Conservation (phyloP, 2,113 vertebrate genomes). For the Neofelis nebulosa region DNA sequence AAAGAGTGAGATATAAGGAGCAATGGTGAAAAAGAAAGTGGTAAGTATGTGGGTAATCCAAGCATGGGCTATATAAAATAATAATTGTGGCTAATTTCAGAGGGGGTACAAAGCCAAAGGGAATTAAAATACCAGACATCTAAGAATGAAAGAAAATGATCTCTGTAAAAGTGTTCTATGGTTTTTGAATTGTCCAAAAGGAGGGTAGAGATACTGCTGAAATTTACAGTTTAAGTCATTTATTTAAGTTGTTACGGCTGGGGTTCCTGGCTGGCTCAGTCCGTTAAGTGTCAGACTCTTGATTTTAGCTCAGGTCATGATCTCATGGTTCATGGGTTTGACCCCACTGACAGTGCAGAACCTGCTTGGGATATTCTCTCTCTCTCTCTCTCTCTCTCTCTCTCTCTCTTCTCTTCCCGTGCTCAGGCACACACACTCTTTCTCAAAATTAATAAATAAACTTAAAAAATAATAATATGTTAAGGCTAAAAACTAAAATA, state of each 20-base stretch:
- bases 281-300: too few species aligned
- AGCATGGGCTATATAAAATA: not conserved
- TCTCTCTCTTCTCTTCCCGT: too few species aligned
- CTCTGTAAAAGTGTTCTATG: not conserved
- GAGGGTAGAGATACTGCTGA: not conserved
- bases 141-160: not conserved
- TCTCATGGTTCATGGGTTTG: too few species aligned
- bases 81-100: not conserved
- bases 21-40: not conserved
- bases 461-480: not conserved
- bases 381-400: too few species aligned
- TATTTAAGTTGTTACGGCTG: not conserved
- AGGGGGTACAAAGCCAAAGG: not conserved
- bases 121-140: not conserved
- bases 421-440: too few species aligned
- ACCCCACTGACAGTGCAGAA: too few species aligned
- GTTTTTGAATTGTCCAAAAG: not conserved
- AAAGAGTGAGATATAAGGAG: not conserved
- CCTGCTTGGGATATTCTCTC: too few species aligned
- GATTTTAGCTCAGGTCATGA: too few species aligned
- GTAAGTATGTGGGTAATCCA: not conserved
- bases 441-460: too few species aligned
- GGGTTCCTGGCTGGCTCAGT: too few species aligned
- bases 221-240: not conserved
- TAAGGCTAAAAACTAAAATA: not conserved